Evolutionary conservation across 2,888 invertebrate genomes (phyloP), one percentile per base, ranked within the genome.

Genomic region (Falcaria lacertinaria): DNA sequence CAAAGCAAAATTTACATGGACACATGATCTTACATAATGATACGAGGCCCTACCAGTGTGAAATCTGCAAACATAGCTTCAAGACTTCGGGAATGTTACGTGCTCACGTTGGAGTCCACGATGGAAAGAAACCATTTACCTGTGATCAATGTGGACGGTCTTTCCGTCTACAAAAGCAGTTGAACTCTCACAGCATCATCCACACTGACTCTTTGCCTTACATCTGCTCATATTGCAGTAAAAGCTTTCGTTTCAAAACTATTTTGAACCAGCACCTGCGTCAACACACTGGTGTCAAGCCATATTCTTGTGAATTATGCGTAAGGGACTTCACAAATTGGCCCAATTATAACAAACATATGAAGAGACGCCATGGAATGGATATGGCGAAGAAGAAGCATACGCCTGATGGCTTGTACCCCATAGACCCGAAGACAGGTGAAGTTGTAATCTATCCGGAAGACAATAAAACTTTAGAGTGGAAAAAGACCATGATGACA

Each of bases 271-370:
- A 92, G n/a, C 94, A 94, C 67, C 69, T 92, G 25, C 86, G 93
- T 15, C 92, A 92, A 54, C 94, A 95, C 57, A 92, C 92, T 0
- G 91, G 90, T 0, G 92, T 92, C 35, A 89, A 92, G 38, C 94
- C 94, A 0, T 94, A 94, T 64, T 92, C 92, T 0, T 95, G 94
- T 58, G 64, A 90, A 11, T 90, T 92, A 45, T 95, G 94, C 64
- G 91, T 92, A 57, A 54, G 72, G 8, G 72, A 93, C 57, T 94
- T 94, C 57, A 93, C 94, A 0, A 94, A 94, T 71, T 94, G 94
- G 93, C 92, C 94, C 0, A 94, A 94, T 79, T 94, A 93, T 60
- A 94, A 94, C 63, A 94, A 94, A 61, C 94, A 94, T 62, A 94
- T 94, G 93, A 94, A 93, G 73, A 82, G 93, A n/a, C 84, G 92